Percentiles rank a stretch among this genome's conserved stretches.
These are phyloP conservation scores for Prionailurus bengalensis DNA, from an alignment of 2,113 vertebrate genomes.

Conservation along the genomic window DNA sequence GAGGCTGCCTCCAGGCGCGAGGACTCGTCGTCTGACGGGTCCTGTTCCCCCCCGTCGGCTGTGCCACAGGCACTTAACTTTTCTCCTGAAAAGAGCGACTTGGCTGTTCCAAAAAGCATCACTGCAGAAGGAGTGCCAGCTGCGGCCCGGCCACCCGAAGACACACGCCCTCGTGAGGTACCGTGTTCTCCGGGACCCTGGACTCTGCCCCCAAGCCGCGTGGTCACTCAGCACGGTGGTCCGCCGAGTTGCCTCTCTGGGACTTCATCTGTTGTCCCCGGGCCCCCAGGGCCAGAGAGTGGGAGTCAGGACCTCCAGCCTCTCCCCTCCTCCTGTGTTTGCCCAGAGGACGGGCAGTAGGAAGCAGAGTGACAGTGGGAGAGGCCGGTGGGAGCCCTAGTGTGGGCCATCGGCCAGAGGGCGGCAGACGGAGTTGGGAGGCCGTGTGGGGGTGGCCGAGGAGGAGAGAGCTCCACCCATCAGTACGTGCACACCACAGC, in stretches of 20 bases:
- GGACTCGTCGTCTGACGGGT: conserved; percentile 44
- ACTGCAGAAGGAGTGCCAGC: background rate
- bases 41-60: conserved; percentile 63
- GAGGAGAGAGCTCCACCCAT: too few relatives aligned
- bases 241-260: fast-evolving
- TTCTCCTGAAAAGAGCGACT: conserved; percentile 85
- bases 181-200: fast-evolving
- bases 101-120: background rate
- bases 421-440: fast-evolving
- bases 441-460: fast-evolving
- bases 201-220: background rate
- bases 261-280: fast-evolving
- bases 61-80: conserved; percentile 86
- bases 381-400: background rate
- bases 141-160: background rate
- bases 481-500: fast-evolving
- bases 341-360: background rate
- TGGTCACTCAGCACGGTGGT: fast-evolving
- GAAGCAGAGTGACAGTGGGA: background rate
- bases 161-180: conserved; percentile 75
- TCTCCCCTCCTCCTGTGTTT: background rate
- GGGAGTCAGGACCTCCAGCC: background rate
- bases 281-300: background rate
- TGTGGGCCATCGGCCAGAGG: background rate
- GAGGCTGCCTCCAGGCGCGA: background rate